Percentiles rank a stretch among this genome's conserved stretches.
These are phyloP conservation scores for Boloria selene DNA, from an alignment of 2,888 invertebrate genomes.

Conservation along the genomic window DNA sequence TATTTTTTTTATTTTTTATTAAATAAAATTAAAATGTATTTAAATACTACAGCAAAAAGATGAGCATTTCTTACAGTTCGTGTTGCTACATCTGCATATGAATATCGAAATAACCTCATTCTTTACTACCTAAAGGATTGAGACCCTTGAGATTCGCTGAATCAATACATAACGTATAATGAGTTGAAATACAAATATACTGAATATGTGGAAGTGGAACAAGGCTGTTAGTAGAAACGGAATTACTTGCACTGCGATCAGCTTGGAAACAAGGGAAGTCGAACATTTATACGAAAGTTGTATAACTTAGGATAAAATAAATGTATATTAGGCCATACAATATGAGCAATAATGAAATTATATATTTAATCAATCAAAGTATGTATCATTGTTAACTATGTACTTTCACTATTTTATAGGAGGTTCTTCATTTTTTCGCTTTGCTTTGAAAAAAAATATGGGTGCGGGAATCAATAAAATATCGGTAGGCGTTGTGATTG, in stretches of 20 bases:
- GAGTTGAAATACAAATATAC: slow-evolving; percentile 55
- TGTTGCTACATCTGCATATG: slow-evolving; percentile 36
- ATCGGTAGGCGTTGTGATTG: too few species aligned
- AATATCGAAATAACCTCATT: slow-evolving; percentile 40
- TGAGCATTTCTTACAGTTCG: background rate
- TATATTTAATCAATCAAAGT: too few species aligned
- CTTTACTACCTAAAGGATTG: slow-evolving; percentile 39
- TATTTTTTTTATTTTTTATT: too few species aligned
- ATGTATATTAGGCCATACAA: background rate
- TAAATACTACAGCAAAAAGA: too few species aligned
- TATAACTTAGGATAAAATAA: slow-evolving; percentile 23
- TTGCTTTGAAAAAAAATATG: too few species aligned
- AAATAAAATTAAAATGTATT: too few species aligned
- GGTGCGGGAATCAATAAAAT: too few species aligned
- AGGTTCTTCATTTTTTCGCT: too few species aligned
- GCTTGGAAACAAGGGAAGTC: slow-evolving; percentile 58
- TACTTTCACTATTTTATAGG: too few species aligned
- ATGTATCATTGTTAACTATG: too few species aligned
- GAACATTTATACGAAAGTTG: slow-evolving; percentile 53
- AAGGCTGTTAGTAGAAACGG: slow-evolving; percentile 68
- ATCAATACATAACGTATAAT: slow-evolving; percentile 47
- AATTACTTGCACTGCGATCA: slow-evolving; percentile 46
- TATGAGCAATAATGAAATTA: slow-evolving; percentile 9
- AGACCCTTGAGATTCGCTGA: slow-evolving; percentile 42
- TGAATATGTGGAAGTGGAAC: slow-evolving; percentile 64